Conservation (phyloP, 37 sponge, comb jelly and placozoan genomes). For the Aphrocallistes beatrix region DNA sequence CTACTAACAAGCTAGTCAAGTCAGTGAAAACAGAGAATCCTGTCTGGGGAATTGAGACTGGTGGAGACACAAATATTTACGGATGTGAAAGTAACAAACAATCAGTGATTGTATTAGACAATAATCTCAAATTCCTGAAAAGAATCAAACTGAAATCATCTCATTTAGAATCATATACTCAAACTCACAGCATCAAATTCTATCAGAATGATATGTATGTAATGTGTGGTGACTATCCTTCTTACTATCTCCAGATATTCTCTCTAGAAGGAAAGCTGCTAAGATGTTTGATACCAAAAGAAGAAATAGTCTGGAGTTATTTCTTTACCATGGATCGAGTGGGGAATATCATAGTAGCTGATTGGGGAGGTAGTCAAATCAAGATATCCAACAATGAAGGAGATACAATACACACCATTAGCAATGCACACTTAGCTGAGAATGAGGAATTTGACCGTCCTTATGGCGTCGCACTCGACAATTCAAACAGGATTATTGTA, state of each 20-base stretch:
- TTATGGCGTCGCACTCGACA: background rate
- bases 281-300: background rate
- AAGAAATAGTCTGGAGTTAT: background rate
- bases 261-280: conserved; percentile 1
- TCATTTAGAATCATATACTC: background rate
- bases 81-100: background rate
- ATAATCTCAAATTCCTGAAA: conserved; percentile 10
- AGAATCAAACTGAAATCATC: background rate
- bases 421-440: background rate
- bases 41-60: background rate
- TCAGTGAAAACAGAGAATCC: background rate
- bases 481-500: background rate
- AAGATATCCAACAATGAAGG: background rate
- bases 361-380: background rate
- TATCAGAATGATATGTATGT: background rate
- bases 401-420: background rate
- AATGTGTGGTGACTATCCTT: background rate
- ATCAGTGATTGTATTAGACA: conserved; percentile 11
- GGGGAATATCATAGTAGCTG: conserved; percentile 8
- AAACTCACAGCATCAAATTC: background rate
- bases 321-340: background rate
- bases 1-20: background rate
- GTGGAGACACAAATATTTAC: background rate
- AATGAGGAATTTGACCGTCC: background rate
- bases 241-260: conserved; percentile 1